Base-by-base conservation (phyloP, 2,888 invertebrate species). In the Vandiemenella viatica region DNA sequence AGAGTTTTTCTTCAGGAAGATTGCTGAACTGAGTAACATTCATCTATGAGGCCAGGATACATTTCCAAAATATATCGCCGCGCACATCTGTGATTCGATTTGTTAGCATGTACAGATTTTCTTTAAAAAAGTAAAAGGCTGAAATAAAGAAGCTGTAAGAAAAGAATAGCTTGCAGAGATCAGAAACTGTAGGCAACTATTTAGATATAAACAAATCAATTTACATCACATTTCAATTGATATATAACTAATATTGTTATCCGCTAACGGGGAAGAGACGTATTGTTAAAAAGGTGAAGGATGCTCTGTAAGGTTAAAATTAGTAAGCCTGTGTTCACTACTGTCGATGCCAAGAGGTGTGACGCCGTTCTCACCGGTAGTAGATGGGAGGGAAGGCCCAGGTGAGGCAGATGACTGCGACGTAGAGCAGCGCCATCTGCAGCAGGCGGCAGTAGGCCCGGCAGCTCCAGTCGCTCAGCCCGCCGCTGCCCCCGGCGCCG, bases 291-390 rank as follows among this genome's bases (percentile, higher is more conserved):
- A 15, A 17, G 42, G 10, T 18, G 42, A 5, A 13, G 6, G 10
- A 23, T 23, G 26, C 10, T 8, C 26, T 8, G 6, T 10, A 23
- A 6, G 10, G 6, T 8, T 8, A 23, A 8, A 6, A 23, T 6
- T 23, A 8, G 10, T 10, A 23, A 23, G 26, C 6, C 26, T 10
- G 10, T 23, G 26, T 23, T 2, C 18, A 4, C 18, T 18, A 4
- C 17, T 18, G 42, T 7, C 19, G 42, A 5, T 10, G 6, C 20
- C 50, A n/a, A n/a, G n/a, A n/a, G n/a, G n/a, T n/a, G n/a, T n/a
- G n/a, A n/a, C n/a, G n/a, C n/a, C n/a, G n/a, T n/a, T 20, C 50
- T 63, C 61, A 64, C 64, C 64, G 61, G 53, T 61, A 61, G 60
- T 21, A 62, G 57, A 51, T 58, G 58, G 43, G 56, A 54, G 37